A percentile compares a stretch with the other conserved stretches of the same genome.
These are phyloP conservation scores for Drosophila prosaltans DNA, from an alignment of 1,140 invertebrate genomes.

Conservation along the genomic window DNA sequence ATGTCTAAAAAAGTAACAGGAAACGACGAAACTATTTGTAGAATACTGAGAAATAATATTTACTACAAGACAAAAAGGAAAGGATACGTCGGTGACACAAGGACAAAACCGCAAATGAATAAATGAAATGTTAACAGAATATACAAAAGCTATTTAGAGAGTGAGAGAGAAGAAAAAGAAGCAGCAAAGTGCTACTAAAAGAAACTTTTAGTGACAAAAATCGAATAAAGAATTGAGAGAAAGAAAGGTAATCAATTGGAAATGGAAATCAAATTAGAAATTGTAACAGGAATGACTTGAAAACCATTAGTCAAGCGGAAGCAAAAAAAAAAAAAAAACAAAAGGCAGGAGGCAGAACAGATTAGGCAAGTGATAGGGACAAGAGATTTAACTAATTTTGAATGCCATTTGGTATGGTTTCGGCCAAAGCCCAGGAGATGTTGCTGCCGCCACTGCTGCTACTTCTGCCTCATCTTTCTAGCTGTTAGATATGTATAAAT, in stretches of 20 bases:
- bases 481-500: not conserved
- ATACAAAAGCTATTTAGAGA: not conserved
- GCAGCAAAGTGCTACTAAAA: not conserved
- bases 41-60: too few relatives aligned
- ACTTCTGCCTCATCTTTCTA: not conserved
- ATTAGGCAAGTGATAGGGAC: not conserved
- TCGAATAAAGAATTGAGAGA: not conserved
- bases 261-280: too few relatives aligned
- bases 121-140: not conserved
- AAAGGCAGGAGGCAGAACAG: not conserved
- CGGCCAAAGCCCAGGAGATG: not conserved
- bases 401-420: not conserved
- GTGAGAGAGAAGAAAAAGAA: not conserved
- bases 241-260: too few relatives aligned
- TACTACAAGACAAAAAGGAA: too few relatives aligned
- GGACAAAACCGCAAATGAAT: not conserved
- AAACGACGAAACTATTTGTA: too few relatives aligned
- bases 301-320: too few relatives aligned
- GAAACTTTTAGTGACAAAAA: not conserved
- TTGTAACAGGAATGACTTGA: too few relatives aligned
- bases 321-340: not conserved
- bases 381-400: not conserved
- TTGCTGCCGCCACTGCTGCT: not conserved
- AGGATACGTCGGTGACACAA: not conserved
- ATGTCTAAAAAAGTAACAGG: too few relatives aligned